Base-by-base conservation (phyloP, 1,140 invertebrate species). In the Drosophila malerkotliana region DNA sequence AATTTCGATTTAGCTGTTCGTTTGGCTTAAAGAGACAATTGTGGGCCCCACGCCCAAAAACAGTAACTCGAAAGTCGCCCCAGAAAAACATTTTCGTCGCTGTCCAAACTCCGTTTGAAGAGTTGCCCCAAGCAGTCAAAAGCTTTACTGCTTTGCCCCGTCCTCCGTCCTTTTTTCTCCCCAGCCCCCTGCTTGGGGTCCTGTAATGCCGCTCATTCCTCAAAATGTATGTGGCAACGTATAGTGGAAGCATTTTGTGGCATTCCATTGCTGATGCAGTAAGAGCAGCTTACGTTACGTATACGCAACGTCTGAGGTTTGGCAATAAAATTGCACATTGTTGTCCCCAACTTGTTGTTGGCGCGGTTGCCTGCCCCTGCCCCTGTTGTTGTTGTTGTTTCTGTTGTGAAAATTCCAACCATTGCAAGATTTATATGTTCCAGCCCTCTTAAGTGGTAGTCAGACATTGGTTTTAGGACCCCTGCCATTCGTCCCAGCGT, bases 341-440 rank as follows among this genome's bases (percentile, higher is more conserved):
- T 87, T 85, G 82, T 72, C 47, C 58, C 14, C 18, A 28, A n/a
- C 24, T 54, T 67, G 75, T 41, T 80, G 47, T 53, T 68, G 48
- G 14, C 63, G 59, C 15, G 58, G 69, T n/a, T 66, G 72, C 9
- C 39, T 14, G 8, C 32, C 8, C 9, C 39, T 14, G 8, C 32
- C 8, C 8, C 8, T 64, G 74, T 44, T 80, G 39, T 51, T 67
- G 39, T 24, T 73, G 54, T 21, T 63, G 62, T 18, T 74, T 66
- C 5, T 67, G 57, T 26, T 71, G 60, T 63, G 58, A 56, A 82
- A 87, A 87, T 87, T 79, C 75, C 83, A 88, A 71, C 71, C 83
- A 88, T 88, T 83, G 79, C 79, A 56, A 79, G 83, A 88, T 88
- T 88, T 88, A 88, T 88, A 88, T 77, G 83, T 83, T 88, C 32